These are phyloP conservation scores for Parnassius apollo DNA, from an alignment of 2,888 invertebrate genomes.

Conservation along the genomic window DNA sequence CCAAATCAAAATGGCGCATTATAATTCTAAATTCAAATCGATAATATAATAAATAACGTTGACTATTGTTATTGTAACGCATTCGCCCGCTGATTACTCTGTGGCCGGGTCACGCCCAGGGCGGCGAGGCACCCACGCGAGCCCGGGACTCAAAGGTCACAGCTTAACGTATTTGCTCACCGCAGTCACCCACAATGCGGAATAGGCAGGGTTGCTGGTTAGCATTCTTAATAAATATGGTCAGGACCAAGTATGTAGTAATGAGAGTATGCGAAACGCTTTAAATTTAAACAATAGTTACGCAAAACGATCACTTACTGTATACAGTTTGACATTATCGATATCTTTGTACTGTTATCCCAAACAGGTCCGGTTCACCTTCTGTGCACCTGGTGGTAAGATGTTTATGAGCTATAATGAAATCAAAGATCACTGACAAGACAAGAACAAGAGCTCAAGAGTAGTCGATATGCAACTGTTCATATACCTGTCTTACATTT, in stretches of 20 bases:
- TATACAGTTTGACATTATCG: neutral
- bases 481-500: too few relatives aligned
- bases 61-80: constrained; percentile 22
- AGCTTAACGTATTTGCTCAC: constrained; percentile 38
- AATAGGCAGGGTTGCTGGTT: constrained; percentile 22
- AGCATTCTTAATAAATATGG: constrained; percentile 8
- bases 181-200: constrained; percentile 25
- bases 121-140: constrained; percentile 49
- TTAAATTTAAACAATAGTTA: neutral
- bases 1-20: constrained; percentile 10
- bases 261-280: neutral
- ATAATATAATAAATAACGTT: constrained; percentile 21
- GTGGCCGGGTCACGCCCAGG: constrained; percentile 53
- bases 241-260: too few relatives aligned
- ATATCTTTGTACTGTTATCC: too few relatives aligned
- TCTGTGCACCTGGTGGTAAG: too few relatives aligned
- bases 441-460: too few relatives aligned
- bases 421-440: neutral
- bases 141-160: constrained; percentile 50
- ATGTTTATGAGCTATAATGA: neutral
- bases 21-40: constrained; percentile 20
- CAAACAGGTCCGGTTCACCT: too few relatives aligned
- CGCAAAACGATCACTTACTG: neutral
- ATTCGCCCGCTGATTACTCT: constrained; percentile 35
- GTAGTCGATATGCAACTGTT: too few relatives aligned